Percentiles rank a stretch among this genome's conserved stretches.
Conservation (phyloP, 2,113 vertebrate species). For the Ochotona curzoniae region DNA sequence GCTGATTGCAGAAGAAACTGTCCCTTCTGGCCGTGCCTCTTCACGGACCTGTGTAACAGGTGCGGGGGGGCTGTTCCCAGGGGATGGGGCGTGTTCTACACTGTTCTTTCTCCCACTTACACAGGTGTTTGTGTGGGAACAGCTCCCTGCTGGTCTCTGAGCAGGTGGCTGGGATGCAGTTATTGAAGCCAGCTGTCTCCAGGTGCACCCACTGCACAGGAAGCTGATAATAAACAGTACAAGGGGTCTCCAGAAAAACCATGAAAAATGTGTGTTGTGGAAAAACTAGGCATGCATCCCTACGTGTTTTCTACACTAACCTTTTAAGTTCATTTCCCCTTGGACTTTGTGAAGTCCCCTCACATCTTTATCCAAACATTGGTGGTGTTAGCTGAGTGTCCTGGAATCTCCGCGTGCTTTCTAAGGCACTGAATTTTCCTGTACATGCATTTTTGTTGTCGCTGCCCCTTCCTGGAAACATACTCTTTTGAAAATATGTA, state of each 20-base stretch:
- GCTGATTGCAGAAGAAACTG: not conserved
- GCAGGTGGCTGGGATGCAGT: not conserved
- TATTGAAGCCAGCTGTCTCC: not conserved
- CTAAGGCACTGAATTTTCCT: not conserved
- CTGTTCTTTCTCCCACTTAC: not conserved
- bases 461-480: not conserved
- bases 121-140: not conserved
- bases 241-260: no score
- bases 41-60: not conserved
- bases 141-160: not conserved
- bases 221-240: no score
- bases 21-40: not conserved
- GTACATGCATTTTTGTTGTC: not conserved
- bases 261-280: no score
- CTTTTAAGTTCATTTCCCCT: no score
- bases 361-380: not conserved
- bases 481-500: not conserved
- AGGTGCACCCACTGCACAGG: not conserved
- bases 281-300: no score
- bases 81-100: not conserved
- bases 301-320: no score
- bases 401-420: fast-evolving
- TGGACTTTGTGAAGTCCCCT: no score
- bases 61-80: not conserved
- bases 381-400: not conserved